Evolutionary conservation across 2,888 invertebrate genomes (phyloP).

Genomic region (Epinotia demarniana): DNA sequence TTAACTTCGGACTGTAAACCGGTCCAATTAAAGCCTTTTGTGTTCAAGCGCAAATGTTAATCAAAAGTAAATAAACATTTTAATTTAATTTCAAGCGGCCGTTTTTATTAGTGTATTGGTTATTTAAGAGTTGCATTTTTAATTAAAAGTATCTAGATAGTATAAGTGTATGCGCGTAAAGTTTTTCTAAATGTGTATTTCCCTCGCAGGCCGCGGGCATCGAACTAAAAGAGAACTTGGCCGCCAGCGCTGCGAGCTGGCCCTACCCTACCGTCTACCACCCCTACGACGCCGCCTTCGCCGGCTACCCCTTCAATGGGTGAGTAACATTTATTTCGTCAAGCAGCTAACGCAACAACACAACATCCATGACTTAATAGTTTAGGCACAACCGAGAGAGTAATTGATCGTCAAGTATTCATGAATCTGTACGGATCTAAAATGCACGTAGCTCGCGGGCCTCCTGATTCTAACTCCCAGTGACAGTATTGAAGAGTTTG

Average conservation of each 20-base stretch:
- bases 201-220: slow-evolving; percentile 91
- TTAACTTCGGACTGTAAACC: slow-evolving; percentile 33
- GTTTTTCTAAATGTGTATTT: slow-evolving; percentile 36
- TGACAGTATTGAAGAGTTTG: slow-evolving; percentile 48
- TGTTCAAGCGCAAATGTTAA: slow-evolving; percentile 29
- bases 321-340: slow-evolving; percentile 80
- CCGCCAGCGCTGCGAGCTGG: slow-evolving; percentile 93
- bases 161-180: slow-evolving; percentile 4
- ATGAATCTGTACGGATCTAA: slow-evolving; percentile 49
- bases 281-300: slow-evolving; percentile 96
- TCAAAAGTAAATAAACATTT: slow-evolving; percentile 17
- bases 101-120: slow-evolving; percentile 11
- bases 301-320: slow-evolving; percentile 98
- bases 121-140: slow-evolving; percentile 3
- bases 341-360: slow-evolving; percentile 7
- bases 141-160: neutral
- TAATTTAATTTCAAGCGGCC: slow-evolving; percentile 14
- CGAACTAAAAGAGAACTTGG: slow-evolving; percentile 95
- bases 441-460: slow-evolving; percentile 49
- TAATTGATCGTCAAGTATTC: slow-evolving; percentile 27
- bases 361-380: slow-evolving; percentile 17
- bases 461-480: slow-evolving; percentile 45
- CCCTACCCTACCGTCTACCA: slow-evolving; percentile 96
- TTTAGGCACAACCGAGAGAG: slow-evolving; percentile 6
- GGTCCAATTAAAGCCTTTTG: slow-evolving; percentile 29